Base-by-base conservation (phyloP, 2,888 invertebrate genomes). In the Drosophila maculinotata region DNA sequence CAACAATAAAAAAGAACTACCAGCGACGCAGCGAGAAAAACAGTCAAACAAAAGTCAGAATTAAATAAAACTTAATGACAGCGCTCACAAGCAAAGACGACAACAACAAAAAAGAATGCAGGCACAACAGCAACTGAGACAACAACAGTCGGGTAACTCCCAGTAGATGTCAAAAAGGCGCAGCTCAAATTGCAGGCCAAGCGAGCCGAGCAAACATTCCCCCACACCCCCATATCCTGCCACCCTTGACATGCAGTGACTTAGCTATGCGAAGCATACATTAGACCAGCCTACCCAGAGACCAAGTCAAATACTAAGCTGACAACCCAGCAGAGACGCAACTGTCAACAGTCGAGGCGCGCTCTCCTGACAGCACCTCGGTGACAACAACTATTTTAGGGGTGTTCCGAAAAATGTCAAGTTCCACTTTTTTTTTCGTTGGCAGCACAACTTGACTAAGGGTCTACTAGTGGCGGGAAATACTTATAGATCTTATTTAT, bases 51-150 rank as follows among this genome's bases (percentile, higher is more conserved):
- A 84, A 77, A 83, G 81, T 76, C 81, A 73, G 85, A 88, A 88
- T 83, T 83, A 88, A 88, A 87, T 87, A 87, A 87, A 88, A 85
- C 88, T 84, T 86, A 88, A 84, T 86, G 88, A 83, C 87, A 86
- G 71, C 53, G 71, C 53, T 69, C 69, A 60, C 66, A 57, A 56
- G 62, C 59, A 56, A 73, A 53, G 52, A 41, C 45, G 20, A 25
- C 36, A 20, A 45, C 26, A 45, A 58, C 7, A 41, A 53, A 20
- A 30, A n/a, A n/a, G n/a, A n/a, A n/a, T n/a, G n/a, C n/a, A n/a
- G n/a, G n/a, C n/a, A 26, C 31, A 45, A 30, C 17, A 49, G 6
- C 25, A 8, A 12, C 25, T 26, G 9, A 12, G 38, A 20, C 17
- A 26, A 38, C 15, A 57, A 54, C 31, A 59, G 42, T 12, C 49